These are phyloP conservation scores for Typhlomys cinereus DNA, from an alignment of 2,113 vertebrate genomes.

Conservation along the genomic window DNA sequence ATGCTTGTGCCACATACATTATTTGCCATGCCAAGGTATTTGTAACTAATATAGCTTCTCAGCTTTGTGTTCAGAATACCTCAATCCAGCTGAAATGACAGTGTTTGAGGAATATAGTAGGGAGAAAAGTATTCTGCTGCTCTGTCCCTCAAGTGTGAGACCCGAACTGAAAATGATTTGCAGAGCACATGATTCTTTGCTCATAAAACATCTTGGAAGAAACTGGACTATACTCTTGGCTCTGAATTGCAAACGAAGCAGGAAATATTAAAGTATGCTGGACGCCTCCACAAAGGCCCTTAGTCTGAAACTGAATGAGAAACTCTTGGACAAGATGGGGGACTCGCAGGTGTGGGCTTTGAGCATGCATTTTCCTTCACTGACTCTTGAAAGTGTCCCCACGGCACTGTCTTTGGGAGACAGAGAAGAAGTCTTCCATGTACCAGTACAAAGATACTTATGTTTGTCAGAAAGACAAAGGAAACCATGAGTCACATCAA, in stretches of 20 bases:
- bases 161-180: constrained; percentile 47
- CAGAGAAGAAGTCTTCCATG: background rate
- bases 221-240: constrained; percentile 61
- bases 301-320: constrained; percentile 28
- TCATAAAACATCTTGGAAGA: constrained; percentile 69
- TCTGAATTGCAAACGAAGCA: constrained; percentile 58
- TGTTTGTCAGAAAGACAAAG: constrained; percentile 55
- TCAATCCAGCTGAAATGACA: background rate
- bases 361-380: constrained; percentile 41
- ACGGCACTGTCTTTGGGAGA: background rate
- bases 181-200: constrained; percentile 57
- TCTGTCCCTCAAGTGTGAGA: constrained; percentile 46
- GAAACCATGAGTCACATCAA: constrained; percentile 63
- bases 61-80: background rate
- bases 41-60: background rate
- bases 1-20: background rate
- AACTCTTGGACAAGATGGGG: constrained; percentile 43
- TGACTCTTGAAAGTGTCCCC: constrained; percentile 53
- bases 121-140: constrained; percentile 46
- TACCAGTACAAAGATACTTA: constrained; percentile 63
- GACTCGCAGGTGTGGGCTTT: constrained; percentile 78
- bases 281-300: constrained; percentile 67
- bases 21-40: constrained; percentile 13
- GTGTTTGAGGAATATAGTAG: constrained; percentile 1
- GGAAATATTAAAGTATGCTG: constrained; percentile 68